A percentile compares a stretch with the other conserved stretches of the same genome.
phyloP scores from a whole-genome alignment of 2,888 invertebrate genomes.

The Melitaea athalia region DNA sequence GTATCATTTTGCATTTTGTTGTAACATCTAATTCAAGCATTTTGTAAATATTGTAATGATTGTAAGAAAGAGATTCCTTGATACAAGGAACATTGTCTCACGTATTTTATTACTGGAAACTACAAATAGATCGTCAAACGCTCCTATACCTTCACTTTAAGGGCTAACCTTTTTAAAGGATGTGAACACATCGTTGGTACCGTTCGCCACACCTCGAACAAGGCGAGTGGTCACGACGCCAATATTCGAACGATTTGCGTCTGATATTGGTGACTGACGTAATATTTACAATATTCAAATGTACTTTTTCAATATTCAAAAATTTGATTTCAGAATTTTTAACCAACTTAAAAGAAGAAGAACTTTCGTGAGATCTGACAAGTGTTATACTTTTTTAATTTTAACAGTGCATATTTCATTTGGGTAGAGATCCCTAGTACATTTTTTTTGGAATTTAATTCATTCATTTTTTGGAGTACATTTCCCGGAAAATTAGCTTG shows the following conservation, averaged over 20 bases:
- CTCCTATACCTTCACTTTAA: slow-evolving; percentile 23
- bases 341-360: too few relatives aligned
- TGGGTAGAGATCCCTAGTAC: too few relatives aligned
- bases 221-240: slow-evolving; percentile 35
- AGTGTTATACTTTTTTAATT: too few relatives aligned
- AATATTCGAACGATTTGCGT: neutral
- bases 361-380: too few relatives aligned
- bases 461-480: too few relatives aligned
- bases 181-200: slow-evolving; percentile 11
- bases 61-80: neutral
- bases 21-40: neutral
- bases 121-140: slow-evolving; percentile 1
- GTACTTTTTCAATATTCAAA: neutral
- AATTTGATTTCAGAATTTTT: neutral
- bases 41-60: neutral
- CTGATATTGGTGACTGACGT: slow-evolving; percentile 8
- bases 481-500: too few relatives aligned
- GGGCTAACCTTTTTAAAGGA: slow-evolving; percentile 26
- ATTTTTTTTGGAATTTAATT: too few relatives aligned
- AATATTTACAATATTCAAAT: slow-evolving; percentile 4
- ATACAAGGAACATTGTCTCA: neutral
- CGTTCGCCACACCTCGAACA: slow-evolving; percentile 39
- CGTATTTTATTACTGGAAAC: neutral
- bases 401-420: too few relatives aligned
- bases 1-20: neutral